These are phyloP conservation scores for Elanoides forficatus DNA, from an alignment of 2,113 vertebrate species.

Conservation along the genomic window DNA sequence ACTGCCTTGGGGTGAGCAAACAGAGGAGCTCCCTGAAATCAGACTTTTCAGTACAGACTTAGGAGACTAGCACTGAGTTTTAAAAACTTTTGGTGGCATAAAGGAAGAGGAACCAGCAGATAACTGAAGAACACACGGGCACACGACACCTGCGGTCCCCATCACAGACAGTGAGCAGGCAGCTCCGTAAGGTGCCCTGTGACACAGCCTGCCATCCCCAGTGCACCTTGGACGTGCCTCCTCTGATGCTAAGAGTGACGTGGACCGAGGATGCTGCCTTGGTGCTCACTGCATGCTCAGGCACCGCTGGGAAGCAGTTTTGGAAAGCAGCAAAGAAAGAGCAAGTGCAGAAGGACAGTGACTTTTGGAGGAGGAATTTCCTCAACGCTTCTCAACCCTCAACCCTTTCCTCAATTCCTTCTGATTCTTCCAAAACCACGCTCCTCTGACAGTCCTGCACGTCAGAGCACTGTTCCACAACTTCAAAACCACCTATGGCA, in stretches of 20 bases:
- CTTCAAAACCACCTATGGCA: not conserved
- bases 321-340: not conserved
- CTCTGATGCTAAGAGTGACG: not conserved
- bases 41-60: not conserved
- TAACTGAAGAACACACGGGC: fast-evolving
- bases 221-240: fast-evolving
- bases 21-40: not conserved
- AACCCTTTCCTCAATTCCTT: not conserved
- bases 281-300: not conserved
- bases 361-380: not conserved
- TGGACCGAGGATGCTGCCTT: fast-evolving
- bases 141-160: not conserved
- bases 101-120: not conserved
- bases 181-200: fast-evolving
- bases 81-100: not conserved
- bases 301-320: not conserved
- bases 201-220: not conserved
- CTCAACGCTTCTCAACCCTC: not conserved
- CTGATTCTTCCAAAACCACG: not conserved
- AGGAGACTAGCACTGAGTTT: not conserved
- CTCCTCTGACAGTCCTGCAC: not conserved
- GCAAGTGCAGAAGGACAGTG: not conserved
- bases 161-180: fast-evolving
- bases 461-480: not conserved
- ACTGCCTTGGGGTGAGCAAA: not conserved